Percentiles rank a stretch among this genome's conserved stretches.
Conservation (phyloP, 1,140 invertebrate genomes). For the Zaprionus taronus region DNA sequence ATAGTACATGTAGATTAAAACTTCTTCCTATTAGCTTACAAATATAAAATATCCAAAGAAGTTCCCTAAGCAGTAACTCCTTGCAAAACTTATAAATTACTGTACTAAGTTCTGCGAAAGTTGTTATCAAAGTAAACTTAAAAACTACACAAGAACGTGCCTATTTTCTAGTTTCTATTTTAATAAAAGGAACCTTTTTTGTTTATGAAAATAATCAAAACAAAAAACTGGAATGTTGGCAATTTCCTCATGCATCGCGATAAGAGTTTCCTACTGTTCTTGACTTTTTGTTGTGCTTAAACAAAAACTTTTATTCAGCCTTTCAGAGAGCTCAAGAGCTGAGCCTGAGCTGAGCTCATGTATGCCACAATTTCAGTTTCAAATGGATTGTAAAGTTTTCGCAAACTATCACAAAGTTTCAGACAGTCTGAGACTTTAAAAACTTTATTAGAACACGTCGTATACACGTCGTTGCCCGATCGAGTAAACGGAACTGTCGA, state of each 20-base stretch:
- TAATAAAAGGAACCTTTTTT: conserved; percentile 1
- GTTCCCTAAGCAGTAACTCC: too few species aligned
- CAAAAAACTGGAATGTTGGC: background rate
- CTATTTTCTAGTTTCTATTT: background rate
- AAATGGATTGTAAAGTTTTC: conserved; percentile 1
- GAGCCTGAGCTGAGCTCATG: background rate
- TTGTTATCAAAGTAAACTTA: background rate
- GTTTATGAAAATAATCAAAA: background rate
- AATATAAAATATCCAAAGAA: too few species aligned
- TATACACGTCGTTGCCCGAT: background rate
- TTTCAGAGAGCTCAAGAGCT: background rate
- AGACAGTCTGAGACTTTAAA: background rate
- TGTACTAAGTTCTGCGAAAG: background rate
- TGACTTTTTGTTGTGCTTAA: background rate
- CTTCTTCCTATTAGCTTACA: too few species aligned
- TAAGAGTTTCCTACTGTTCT: background rate
- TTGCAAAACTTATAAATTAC: too few species aligned
- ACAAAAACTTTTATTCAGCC: background rate
- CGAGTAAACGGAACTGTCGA: background rate
- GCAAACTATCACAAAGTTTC: background rate
- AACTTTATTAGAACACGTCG: background rate
- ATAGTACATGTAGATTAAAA: too few species aligned
- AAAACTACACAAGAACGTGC: background rate
- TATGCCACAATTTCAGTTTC: conserved; percentile 2
- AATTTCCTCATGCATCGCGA: background rate